phyloP scores from a whole-genome alignment of 2,888 invertebrate species.

The Eristalinus aeneus region DNA sequence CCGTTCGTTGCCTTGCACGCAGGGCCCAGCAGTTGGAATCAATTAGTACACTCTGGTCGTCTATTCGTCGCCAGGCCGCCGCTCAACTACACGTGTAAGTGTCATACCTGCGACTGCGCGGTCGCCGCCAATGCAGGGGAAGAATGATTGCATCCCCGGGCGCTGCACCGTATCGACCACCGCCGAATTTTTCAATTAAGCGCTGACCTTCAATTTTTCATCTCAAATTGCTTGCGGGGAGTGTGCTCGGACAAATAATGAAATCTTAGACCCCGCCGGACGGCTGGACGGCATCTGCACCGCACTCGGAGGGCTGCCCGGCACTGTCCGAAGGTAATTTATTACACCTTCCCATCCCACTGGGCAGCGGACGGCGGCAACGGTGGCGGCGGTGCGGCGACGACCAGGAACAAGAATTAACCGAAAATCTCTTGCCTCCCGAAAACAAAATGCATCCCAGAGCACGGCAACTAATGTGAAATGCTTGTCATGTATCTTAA shows the following conservation, averaged over 20 bases:
- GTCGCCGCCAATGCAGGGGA: constrained; percentile 24
- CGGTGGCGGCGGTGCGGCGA: not conserved
- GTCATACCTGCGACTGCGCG: constrained; percentile 53
- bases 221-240: constrained; percentile 54
- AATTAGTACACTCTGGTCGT: constrained; percentile 50
- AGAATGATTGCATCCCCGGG: constrained; percentile 52
- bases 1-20: constrained; percentile 36
- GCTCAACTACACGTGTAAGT: constrained; percentile 60
- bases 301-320: not conserved
- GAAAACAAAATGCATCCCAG: constrained; percentile 57
- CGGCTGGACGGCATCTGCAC: not conserved
- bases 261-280: constrained; percentile 74
- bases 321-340: constrained; percentile 44
- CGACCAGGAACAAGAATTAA: constrained; percentile 51
- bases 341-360: constrained; percentile 55
- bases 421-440: constrained; percentile 54
- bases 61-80: constrained; percentile 23
- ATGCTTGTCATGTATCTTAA: constrained; percentile 69
- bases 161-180: constrained; percentile 52
- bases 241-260: constrained; percentile 73
- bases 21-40: constrained; percentile 44
- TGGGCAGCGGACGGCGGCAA: not conserved
- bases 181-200: constrained; percentile 66
- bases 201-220: constrained; percentile 67
- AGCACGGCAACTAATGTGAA: constrained; percentile 67